These are phyloP conservation scores for Zootermopsis nevadensis DNA, from an alignment of 2,888 invertebrate genomes.

Conservation along the genomic window DNA sequence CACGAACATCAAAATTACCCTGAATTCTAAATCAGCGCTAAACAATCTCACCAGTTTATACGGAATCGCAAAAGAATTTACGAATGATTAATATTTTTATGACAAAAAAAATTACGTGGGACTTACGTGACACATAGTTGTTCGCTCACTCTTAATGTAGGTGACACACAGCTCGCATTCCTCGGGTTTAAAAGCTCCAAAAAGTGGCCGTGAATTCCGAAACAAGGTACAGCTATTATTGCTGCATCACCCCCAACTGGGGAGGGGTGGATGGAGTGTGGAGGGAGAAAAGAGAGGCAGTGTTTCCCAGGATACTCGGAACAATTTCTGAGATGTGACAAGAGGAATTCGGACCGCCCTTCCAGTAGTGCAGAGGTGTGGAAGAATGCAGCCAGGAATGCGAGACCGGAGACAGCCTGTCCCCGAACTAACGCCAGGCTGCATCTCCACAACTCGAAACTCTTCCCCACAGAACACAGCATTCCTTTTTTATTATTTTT, in stretches of 20 bases:
- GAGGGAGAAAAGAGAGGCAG: conserved; percentile 16
- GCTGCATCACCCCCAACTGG: conserved; percentile 29
- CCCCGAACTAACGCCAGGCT: not conserved
- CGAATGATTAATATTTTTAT: no score
- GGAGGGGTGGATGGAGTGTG: not conserved
- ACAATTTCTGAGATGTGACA: conserved; percentile 48
- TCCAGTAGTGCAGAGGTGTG: conserved; percentile 28
- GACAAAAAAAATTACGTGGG: no score
- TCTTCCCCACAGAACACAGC: no score
- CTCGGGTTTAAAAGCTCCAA: not conserved
- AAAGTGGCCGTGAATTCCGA: conserved; percentile 24
- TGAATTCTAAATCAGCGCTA: no score
- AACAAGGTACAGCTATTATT: conserved; percentile 30
- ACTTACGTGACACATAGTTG: no score
- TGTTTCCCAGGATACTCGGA: conserved; percentile 39
- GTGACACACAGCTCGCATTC: conserved; percentile 21
- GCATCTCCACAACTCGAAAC: not conserved
- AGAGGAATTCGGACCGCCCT: conserved; percentile 46
- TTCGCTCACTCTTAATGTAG: not conserved
- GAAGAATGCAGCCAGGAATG: conserved; percentile 40
- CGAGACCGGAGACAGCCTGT: conserved; percentile 40
- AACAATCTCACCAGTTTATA: no score
- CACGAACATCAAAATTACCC: no score
- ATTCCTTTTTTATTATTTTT: no score
- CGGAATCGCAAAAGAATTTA: no score